Conservation (phyloP, 2,888 invertebrate species). For the Phaonia tiefii region DNA sequence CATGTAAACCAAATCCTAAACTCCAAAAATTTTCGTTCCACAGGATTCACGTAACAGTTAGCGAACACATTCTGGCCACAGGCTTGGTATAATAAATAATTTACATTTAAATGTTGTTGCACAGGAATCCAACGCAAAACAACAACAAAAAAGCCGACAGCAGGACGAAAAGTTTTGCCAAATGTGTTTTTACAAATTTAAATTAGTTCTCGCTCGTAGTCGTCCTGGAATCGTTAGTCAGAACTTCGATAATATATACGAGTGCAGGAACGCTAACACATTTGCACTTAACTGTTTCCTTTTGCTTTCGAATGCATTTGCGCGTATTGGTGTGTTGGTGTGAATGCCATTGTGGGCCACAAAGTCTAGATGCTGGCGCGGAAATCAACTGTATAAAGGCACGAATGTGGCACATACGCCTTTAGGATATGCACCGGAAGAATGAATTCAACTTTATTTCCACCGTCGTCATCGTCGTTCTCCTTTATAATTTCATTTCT, state of each 20-base stretch:
- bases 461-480: slow-evolving; percentile 1
- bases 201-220: background rate
- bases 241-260: background rate
- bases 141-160: background rate
- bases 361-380: slow-evolving; percentile 47
- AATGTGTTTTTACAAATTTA: slow-evolving; percentile 9
- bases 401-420: slow-evolving; percentile 60
- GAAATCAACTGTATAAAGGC: slow-evolving; percentile 61
- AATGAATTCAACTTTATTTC: slow-evolving; percentile 68
- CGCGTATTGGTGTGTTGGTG: background rate
- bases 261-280: no score
- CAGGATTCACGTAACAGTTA: no score
- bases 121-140: background rate
- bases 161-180: background rate
- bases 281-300: background rate
- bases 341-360: background rate
- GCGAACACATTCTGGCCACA: no score
- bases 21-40: no score
- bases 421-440: slow-evolving; percentile 65
- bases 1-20: background rate
- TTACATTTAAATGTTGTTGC: background rate
- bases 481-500: background rate
- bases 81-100: background rate
- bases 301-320: background rate
- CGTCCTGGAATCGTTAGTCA: background rate